phyloP scores from a whole-genome alignment of 2,797 vertebrate species.

The Huso huso region DNA sequence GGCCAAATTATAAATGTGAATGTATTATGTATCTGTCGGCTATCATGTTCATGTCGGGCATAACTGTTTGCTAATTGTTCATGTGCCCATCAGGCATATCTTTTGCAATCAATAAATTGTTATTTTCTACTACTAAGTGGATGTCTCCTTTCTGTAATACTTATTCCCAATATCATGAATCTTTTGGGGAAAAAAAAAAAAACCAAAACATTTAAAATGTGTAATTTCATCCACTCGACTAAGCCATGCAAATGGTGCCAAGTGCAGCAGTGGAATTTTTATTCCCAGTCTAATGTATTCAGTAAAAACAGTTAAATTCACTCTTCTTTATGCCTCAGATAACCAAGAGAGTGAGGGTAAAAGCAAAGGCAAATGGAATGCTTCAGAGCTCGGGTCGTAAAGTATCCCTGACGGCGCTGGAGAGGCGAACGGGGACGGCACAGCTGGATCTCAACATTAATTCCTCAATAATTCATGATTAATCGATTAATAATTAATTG shows the following conservation, averaged over 20 bases:
- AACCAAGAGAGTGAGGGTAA: conserved; percentile 22
- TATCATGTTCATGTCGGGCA: too few relatives aligned
- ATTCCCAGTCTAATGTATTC: conserved; percentile 10
- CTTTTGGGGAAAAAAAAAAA: neutral
- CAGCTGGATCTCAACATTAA: conserved; percentile 64
- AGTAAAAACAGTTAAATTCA: neutral
- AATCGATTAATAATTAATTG: conserved; percentile 69
- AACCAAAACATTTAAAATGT: neutral
- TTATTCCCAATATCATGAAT: too few relatives aligned
- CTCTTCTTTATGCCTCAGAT: conserved; percentile 28
- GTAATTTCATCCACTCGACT: neutral
- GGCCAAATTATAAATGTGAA: too few relatives aligned
- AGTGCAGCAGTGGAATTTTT: conserved; percentile 1
- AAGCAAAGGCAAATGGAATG: conserved; percentile 16
- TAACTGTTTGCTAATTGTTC: too few relatives aligned
- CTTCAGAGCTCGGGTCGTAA: conserved; percentile 18
- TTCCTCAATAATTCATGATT: conserved; percentile 68
- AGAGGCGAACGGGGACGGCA: conserved; percentile 48
- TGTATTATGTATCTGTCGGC: too few relatives aligned
- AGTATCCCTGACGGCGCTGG: conserved; percentile 35
- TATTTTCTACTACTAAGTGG: too few relatives aligned
- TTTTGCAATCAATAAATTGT: too few relatives aligned
- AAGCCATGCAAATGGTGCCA: neutral
- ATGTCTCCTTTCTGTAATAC: too few relatives aligned
- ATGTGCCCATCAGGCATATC: too few relatives aligned